A percentile compares a stretch with the other conserved stretches of the same genome.
Conservation (phyloP, 2,888 invertebrate species). For the Nezara viridula region DNA sequence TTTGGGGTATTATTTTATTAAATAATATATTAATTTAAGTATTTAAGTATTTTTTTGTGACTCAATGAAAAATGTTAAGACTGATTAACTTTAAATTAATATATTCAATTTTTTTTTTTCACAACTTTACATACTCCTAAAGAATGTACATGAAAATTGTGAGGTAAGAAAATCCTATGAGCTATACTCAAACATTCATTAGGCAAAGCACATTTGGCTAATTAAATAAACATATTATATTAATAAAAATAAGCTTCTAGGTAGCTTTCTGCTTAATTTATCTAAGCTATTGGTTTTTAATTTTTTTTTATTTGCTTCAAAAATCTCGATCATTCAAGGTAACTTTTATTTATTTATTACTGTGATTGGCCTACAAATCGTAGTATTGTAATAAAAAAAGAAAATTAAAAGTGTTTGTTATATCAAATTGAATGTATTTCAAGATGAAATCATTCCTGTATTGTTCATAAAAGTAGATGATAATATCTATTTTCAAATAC, state of each 20-base stretch:
- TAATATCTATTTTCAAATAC: no score
- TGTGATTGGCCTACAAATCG: neutral
- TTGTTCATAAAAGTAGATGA: no score
- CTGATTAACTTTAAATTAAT: neutral
- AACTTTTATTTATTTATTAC: neutral
- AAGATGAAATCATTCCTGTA: neutral
- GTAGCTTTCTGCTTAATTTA: constrained; percentile 39
- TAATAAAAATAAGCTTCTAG: constrained; percentile 5
- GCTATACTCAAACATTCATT: neutral
- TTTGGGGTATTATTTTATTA: neutral
- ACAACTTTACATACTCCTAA: constrained; percentile 40
- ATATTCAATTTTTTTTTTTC: constrained; percentile 4
- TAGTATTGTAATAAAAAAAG: neutral
- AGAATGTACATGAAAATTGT: constrained; percentile 39
- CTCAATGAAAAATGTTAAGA: neutral
- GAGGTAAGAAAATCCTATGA: constrained; percentile 30
- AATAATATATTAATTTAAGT: no score
- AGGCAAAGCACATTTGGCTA: constrained; percentile 35
- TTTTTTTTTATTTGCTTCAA: neutral
- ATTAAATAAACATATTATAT: neutral
- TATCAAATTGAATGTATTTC: neutral
- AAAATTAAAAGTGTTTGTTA: neutral
- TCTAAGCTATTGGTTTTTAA: neutral
- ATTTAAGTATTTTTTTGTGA: no score
- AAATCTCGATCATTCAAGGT: neutral